Evolutionary conservation across 2,888 invertebrate genomes (phyloP).

Genomic region (Ametastegia equiseti): DNA sequence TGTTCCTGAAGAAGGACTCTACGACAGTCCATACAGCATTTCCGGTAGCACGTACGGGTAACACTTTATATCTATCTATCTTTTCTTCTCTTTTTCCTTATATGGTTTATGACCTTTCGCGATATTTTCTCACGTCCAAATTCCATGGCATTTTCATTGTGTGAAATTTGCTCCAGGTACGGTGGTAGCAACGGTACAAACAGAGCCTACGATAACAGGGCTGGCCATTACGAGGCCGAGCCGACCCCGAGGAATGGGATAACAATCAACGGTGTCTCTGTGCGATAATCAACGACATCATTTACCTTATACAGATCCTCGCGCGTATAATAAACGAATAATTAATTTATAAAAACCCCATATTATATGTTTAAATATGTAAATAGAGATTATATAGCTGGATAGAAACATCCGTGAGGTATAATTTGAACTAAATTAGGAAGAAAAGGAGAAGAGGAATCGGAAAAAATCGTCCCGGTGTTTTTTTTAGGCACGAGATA

Average conservation of each 20-base stretch:
- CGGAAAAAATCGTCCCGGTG: no score
- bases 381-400: background rate
- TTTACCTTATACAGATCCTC: no score
- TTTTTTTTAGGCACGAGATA: no score
- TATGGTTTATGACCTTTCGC: background rate
- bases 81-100: background rate
- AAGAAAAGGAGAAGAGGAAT: no score
- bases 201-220: slow-evolving; percentile 69
- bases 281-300: slow-evolving; percentile 81
- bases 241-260: slow-evolving; percentile 83
- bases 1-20: slow-evolving; percentile 75
- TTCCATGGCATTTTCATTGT: no score
- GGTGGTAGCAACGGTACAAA: slow-evolving; percentile 64
- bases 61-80: background rate
- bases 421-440: no score
- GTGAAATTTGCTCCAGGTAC: slow-evolving; percentile 69
- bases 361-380: slow-evolving; percentile 35
- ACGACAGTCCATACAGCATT: slow-evolving; percentile 74
- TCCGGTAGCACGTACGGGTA: slow-evolving; percentile 66
- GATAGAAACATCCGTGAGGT: background rate
- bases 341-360: slow-evolving; percentile 30
- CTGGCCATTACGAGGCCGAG: slow-evolving; percentile 81
- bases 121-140: background rate
- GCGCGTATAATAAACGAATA: background rate
- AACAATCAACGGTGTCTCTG: slow-evolving; percentile 93